phyloP scores from a whole-genome alignment of 2,113 vertebrate genomes.

The Caranx ignobilis region DNA sequence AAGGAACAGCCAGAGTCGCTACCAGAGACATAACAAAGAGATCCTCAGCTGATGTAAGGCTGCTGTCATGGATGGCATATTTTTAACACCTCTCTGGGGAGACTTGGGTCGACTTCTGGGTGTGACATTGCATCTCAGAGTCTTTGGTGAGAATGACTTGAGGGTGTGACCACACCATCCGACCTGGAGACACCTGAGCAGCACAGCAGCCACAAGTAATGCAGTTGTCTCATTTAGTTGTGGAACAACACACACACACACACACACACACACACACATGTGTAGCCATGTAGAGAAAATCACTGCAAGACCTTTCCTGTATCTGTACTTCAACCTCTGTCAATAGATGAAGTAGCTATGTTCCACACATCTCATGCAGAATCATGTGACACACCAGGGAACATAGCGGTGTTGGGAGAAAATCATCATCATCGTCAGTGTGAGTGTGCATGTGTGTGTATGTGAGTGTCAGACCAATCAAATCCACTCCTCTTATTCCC shows the following conservation, averaged over 20 bases:
- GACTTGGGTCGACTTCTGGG: conserved; percentile 14
- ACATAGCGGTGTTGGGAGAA: not conserved
- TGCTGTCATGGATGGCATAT: conserved; percentile 53
- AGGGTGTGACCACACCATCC: conserved; percentile 30
- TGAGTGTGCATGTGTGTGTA: not conserved
- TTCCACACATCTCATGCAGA: not conserved
- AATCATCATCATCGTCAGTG: not conserved
- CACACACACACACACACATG: not conserved
- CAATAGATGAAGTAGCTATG: not conserved
- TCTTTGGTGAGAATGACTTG: conserved; percentile 27
- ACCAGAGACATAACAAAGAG: conserved; percentile 51
- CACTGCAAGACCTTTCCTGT: not conserved
- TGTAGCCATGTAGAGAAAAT: not conserved
- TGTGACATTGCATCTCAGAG: conserved; percentile 18
- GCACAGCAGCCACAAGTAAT: not conserved
- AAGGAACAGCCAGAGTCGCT: conserved; percentile 38
- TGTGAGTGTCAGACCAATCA: not conserved
- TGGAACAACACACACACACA: not conserved
- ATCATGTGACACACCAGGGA: too few relatives aligned
- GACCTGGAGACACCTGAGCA: conserved; percentile 21
- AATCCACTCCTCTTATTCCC: not conserved
- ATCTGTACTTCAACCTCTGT: not conserved
- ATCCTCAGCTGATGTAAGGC: conserved; percentile 60
- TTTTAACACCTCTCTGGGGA: conserved; percentile 44
- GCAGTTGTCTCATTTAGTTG: not conserved